Evolutionary conservation across 1,140 invertebrate genomes (phyloP).

Genomic region (Lordiphosa collinella): DNA sequence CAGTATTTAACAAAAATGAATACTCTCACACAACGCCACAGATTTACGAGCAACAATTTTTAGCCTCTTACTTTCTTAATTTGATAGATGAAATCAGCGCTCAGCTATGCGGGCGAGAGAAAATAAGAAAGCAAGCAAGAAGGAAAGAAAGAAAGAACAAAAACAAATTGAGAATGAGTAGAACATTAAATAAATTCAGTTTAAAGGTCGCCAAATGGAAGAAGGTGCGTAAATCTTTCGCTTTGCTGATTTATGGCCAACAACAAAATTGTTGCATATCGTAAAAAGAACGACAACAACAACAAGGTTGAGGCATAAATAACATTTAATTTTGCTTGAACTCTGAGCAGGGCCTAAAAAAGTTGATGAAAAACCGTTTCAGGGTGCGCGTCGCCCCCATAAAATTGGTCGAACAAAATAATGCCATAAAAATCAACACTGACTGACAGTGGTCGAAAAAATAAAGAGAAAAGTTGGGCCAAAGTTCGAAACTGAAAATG

Average conservation of each 20-base stretch:
- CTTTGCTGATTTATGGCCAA: conserved; percentile 52
- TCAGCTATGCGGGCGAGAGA: conserved; percentile 36
- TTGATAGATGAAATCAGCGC: conserved; percentile 73
- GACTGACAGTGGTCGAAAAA: not conserved
- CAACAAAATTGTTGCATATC: conserved; percentile 61
- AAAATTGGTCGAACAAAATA: conserved; percentile 33
- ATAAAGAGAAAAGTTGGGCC: conserved; percentile 40
- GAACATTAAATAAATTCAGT: conserved; percentile 46
- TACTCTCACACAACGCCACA: conserved; percentile 37
- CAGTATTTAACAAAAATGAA: too few relatives aligned
- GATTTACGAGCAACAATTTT: conserved; percentile 62
- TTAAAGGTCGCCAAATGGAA: conserved; percentile 44
- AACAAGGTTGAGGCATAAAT: conserved; percentile 54
- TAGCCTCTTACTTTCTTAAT: conserved; percentile 66
- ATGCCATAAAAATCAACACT: not conserved
- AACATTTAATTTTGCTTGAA: conserved; percentile 67
- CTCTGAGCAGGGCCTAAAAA: conserved; percentile 20
- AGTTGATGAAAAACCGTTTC: conserved; percentile 67
- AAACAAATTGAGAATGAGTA: conserved; percentile 6
- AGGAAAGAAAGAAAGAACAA: conserved; percentile 22
- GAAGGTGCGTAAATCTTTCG: conserved; percentile 62
- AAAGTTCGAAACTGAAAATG: conserved; percentile 41
- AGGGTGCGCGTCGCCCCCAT: conserved; percentile 26
- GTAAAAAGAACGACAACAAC: conserved; percentile 34
- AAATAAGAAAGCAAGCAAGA: not conserved